A percentile compares a stretch with the other conserved stretches of the same genome.
These are phyloP conservation scores for Neotoxoptera formosana DNA, from an alignment of 1,140 invertebrate species.

Conservation along the genomic window DNA sequence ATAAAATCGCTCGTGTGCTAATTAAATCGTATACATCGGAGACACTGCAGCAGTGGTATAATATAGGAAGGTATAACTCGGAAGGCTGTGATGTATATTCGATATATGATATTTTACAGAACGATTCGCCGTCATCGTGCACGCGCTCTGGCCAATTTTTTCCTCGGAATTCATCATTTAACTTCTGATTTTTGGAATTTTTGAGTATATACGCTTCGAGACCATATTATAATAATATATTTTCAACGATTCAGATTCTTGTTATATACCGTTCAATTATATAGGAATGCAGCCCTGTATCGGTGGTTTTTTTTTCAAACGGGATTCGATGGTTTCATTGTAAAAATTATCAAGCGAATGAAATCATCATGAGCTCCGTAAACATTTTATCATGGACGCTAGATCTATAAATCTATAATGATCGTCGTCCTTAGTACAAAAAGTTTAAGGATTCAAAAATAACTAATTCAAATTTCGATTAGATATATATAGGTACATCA, in stretches of 20 bases:
- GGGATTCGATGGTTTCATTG: neutral
- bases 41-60: neutral
- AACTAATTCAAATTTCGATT: neutral
- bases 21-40: neutral
- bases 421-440: neutral
- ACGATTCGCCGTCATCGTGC: neutral
- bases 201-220: neutral
- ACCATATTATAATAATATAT: no score
- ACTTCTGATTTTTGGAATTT: neutral
- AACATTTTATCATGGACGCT: neutral
- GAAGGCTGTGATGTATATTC: neutral
- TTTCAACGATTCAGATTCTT: neutral
- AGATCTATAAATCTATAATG: no score
- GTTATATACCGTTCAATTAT: neutral
- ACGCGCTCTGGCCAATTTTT: neutral
- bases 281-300: neutral
- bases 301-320: neutral
- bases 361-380: neutral
- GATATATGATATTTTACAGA: neutral
- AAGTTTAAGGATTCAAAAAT: no score
- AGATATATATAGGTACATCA: neutral
- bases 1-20: conserved; percentile 5
- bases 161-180: no score
- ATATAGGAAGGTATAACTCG: no score
- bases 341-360: neutral